Evolutionary conservation across 1,140 invertebrate species (phyloP), one percentile per base, ranked within the genome.

Genomic region (Aphis gossypii): DNA sequence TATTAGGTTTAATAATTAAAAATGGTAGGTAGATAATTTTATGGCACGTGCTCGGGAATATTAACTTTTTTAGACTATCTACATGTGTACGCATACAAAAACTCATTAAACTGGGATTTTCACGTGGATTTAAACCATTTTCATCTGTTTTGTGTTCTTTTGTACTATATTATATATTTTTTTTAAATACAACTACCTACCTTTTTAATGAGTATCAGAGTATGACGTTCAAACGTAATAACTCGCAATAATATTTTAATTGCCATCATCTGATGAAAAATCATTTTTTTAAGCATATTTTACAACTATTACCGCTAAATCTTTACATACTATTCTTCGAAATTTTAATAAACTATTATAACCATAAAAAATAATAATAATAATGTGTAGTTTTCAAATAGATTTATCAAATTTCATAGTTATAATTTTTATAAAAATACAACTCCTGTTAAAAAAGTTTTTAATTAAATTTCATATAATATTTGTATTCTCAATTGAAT

Each of bases 1-100:
- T 38, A 89, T 89, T 54, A 51, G 41, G 87, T 60, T 90, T 90
- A 44, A 60, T 90, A 90, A 60, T 90, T 90, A 90, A 90, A 90
- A 60, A 60, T 2, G 30, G 38, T 60, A 90, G 30, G 38, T 60
- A 90, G 21, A 56, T 60, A 60, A 89, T 89, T 38, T 89, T 60
- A 18, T 89, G n/a, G 18, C n/a, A 38, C 51, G 87, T 89, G 48
- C 35, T 54, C 48, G 3, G 87, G 51, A 89, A 89, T 56, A 56
- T 56, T 38, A 54, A 89, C 86, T 87, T 89, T 54, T 89, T 38
- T 41, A 41, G 41, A 9, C 11, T 35, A n/a, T n/a, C 46, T 54
- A 56, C n/a, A 54, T 48, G 11, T 35, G n/a, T 54, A 56, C 21
- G 48, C 87, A 56, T 89, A 56, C 88, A 41, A 90, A 90, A 90